Base-by-base conservation (phyloP, 2,797 vertebrate species). In the Mionectes olivaceus region DNA sequence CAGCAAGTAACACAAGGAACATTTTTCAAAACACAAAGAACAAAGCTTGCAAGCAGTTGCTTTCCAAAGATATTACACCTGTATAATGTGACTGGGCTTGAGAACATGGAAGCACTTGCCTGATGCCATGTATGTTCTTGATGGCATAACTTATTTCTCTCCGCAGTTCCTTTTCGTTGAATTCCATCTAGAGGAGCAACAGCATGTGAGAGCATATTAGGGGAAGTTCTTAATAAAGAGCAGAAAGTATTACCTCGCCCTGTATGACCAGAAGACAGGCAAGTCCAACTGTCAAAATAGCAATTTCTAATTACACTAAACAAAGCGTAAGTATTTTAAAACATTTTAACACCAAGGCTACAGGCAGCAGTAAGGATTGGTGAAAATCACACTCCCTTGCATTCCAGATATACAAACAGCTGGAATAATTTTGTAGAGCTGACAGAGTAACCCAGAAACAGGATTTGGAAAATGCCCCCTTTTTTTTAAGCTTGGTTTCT, bases 111-210 rank as follows among this genome's bases (percentile, higher is more conserved):
- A 84, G 33, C 77, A 97, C 98, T 91, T 97, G 98, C 99, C 99
- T 99, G 98, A 99, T 98, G 5, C 99, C 99, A 1, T 99, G 99
- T 89, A 99, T 99, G 97, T 99, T 99, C 97, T 99, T 99, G 97
- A 99, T 99, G 73, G 99, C 99, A 21, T 99, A 99, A 95, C 98
- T 99, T 91, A 99, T 99, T 97, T 99, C 99, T 86, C 96, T 98
- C 19, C 99, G 96, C 84, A 99, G 76, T 28, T 99, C 98, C 88
- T 98, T 98, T 95, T 99, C 99, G 18, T 99, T 98, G 96, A 98
- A 99, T 95, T 99, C 98, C 96, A 99, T 98, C 99, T 99, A 94
- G 28, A 93, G 70, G 92, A 91, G 59, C 47, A 92, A 63, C 93
- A 97, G 56, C 5, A 44, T 71, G 52, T 15, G 41, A 87, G 3